Conservation (phyloP, 2,888 invertebrate genomes). For the Brenthis hecate region DNA sequence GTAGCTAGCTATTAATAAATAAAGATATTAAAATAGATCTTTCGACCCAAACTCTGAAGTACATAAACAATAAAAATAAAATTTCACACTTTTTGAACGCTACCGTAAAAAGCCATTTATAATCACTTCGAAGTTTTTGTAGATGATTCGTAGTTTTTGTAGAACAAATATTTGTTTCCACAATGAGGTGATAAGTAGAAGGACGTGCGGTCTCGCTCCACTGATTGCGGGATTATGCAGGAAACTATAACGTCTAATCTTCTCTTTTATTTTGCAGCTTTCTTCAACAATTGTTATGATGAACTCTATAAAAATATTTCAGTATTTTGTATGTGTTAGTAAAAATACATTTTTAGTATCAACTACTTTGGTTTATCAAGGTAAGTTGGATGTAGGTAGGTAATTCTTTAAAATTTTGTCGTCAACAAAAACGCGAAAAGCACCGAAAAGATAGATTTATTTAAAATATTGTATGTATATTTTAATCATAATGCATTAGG, state of each 20-base stretch:
- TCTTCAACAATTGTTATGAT: conserved; percentile 4
- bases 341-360: neutral
- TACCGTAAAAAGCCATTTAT: conserved; percentile 41
- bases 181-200: conserved; percentile 58
- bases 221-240: conserved; percentile 48
- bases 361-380: conserved; percentile 3
- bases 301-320: neutral
- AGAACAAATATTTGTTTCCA: conserved; percentile 65
- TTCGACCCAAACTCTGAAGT: neutral
- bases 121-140: conserved; percentile 34
- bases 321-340: neutral
- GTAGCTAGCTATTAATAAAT: too few species aligned
- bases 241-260: conserved; percentile 46
- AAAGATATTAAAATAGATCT: too few species aligned
- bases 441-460: too few species aligned
- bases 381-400: neutral
- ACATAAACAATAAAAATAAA: conserved; percentile 1
- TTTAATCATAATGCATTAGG: neutral
- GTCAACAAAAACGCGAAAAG: too few species aligned
- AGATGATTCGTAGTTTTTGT: conserved; percentile 45
- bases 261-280: conserved; percentile 16
- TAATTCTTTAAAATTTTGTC: neutral
- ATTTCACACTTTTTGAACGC: conserved; percentile 36
- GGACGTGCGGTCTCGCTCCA: conserved; percentile 50
- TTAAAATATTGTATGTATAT: neutral